phyloP scores from a whole-genome alignment of 2,888 invertebrate genomes.

The Archaeoteleia sp. region DNA sequence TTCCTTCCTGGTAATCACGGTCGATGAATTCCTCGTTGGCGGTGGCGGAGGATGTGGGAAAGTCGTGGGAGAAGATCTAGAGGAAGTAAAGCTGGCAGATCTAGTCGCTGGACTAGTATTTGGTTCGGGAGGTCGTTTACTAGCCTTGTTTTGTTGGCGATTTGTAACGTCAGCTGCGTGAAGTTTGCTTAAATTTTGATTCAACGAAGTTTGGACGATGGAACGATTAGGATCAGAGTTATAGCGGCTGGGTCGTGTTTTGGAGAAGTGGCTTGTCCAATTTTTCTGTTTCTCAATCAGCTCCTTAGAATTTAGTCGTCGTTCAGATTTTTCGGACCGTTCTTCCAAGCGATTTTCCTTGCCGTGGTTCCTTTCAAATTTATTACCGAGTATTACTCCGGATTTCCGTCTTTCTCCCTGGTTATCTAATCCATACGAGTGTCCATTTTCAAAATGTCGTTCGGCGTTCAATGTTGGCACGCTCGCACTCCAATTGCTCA shows the following conservation, averaged over 20 bases:
- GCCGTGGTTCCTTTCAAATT: slow-evolving; percentile 65
- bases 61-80: slow-evolving; percentile 73
- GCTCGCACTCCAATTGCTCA: slow-evolving; percentile 77
- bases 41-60: slow-evolving; percentile 76
- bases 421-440: slow-evolving; percentile 68
- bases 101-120: slow-evolving; percentile 70
- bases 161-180: slow-evolving; percentile 50
- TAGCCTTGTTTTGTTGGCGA: slow-evolving; percentile 22
- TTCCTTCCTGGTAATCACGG: slow-evolving; percentile 60
- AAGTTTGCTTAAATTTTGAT: slow-evolving; percentile 65
- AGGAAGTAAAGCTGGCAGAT: slow-evolving; percentile 79
- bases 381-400: slow-evolving; percentile 55
- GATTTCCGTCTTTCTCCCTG: slow-evolving; percentile 75
- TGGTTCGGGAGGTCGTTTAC: slow-evolving; percentile 45
- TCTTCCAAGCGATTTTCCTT: slow-evolving; percentile 75
- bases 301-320: slow-evolving; percentile 88
- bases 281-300: slow-evolving; percentile 93
- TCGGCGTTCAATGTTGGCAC: slow-evolving; percentile 76
- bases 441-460: slow-evolving; percentile 71
- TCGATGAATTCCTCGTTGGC: slow-evolving; percentile 67
- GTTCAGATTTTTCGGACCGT: slow-evolving; percentile 83
- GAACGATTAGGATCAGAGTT: slow-evolving; percentile 81
- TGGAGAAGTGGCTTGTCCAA: slow-evolving; percentile 94
- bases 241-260: slow-evolving; percentile 81
- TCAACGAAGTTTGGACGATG: slow-evolving; percentile 74